Evolutionary conservation across 1,140 invertebrate species (phyloP).

Genomic region (Hypsibius dujardini): DNA sequence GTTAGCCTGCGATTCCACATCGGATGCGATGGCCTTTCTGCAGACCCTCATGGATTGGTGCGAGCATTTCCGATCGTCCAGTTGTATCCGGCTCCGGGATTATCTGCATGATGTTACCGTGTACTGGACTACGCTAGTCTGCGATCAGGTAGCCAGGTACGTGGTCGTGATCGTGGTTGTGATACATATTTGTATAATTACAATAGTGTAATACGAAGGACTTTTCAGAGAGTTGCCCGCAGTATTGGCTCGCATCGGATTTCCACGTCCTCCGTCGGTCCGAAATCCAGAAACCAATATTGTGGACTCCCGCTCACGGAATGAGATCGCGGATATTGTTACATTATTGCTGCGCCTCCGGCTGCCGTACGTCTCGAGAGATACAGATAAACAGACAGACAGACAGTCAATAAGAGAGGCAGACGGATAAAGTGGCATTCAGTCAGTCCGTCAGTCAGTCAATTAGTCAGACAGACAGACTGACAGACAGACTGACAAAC

Average conservation of each 20-base stretch:
- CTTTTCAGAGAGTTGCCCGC: constrained; percentile 2
- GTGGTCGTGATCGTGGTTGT: neutral
- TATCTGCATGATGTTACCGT: constrained; percentile 4
- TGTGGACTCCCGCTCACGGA: neutral
- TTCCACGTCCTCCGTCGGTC: neutral
- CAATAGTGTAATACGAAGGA: neutral
- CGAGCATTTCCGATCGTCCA: neutral
- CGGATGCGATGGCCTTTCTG: neutral
- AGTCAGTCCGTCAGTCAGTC: neutral
- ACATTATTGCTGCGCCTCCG: neutral
- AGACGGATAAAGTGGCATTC: neutral
- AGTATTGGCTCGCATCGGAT: neutral
- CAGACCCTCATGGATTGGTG: constrained; percentile 2
- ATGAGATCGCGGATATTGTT: neutral
- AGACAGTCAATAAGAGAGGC: neutral
- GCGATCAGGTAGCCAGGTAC: neutral
- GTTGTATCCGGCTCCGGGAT: neutral
- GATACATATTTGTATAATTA: neutral
- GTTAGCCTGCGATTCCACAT: neutral
- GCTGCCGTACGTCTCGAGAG: neutral
- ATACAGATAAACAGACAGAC: neutral
- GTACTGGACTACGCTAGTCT: neutral
- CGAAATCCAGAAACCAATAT: neutral
- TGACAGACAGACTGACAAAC: too few relatives aligned
- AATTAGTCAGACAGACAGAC: neutral